Evolutionary conservation across 2,797 vertebrate species (phyloP), one percentile per base, ranked within the genome.

Genomic region (Heteromormyrus szaboi): DNA sequence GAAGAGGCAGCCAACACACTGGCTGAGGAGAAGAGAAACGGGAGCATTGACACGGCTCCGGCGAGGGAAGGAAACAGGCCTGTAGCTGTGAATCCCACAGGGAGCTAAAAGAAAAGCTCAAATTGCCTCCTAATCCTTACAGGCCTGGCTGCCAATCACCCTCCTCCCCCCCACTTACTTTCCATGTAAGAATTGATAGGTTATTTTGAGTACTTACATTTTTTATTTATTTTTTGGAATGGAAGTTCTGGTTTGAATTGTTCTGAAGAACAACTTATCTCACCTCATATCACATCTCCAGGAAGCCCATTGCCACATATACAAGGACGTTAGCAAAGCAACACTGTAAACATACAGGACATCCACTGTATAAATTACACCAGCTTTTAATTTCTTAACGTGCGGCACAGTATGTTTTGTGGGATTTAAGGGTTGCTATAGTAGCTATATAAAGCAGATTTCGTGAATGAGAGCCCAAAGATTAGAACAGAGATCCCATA

Each of bases 41-140:
- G 93, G 95, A 94, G 92, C 91, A 93, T 94, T 93, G 93, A 91
- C 91, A 93, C 91, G 91, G 89, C 7, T 81, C 93, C 92, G 93
- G 93, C 93, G 90, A 90, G 91, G 91, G 91, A 93, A 93, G 89
- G 93, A 91, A 91, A 92, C 91, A 92, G 91, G 89, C 91, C 89
- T 91, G 89, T 83, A 87, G 91, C 92, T 92, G 90, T 89, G 90
- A 83, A 91, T 93, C 93, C 83, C 91, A 92, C 88, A 19, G 54
- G 87, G 54, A 89, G 89, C 92, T 91, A 91, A 90, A 91, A 93
- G 92, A 91, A 91, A 79, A 86, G 93, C 92, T 90, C 90, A 93
- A 94, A 94, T 93, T 93, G 92, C 91, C 90, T 92, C 89, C 89
- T 92, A 90, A 94, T 91, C 90, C 91, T 93, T 92, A 92, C 90